Evolutionary conservation across 2,797 vertebrate species (phyloP), one percentile per base, ranked within the genome.

Genomic region (Pampus argenteus): DNA sequence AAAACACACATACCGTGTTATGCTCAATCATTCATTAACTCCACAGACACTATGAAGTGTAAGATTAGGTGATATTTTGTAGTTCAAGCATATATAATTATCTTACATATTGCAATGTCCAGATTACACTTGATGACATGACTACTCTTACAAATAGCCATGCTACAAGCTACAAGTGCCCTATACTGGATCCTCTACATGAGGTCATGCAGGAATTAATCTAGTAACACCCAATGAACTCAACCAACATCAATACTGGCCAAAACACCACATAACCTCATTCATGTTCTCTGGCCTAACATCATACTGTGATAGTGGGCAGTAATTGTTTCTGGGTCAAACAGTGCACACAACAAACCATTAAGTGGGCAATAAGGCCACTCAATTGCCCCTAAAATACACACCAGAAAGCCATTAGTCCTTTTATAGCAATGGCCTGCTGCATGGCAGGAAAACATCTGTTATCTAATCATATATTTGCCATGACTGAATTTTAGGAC

Each of bases 291-390:
- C 25, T 66, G 45, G 15, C 47, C 10, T 71, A 60, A 81, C 74
- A 34, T 14, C 28, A 44, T 18, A 42, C 58, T 54, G 50, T 44
- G 66, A 52, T 47, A 51, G 67, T 29, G 63, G 23, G 47, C 50
- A 58, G 26, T 54, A 62, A 65, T 55, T 58, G 71, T 76, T 92
- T 91, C 85, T 90, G 84, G 90, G 89, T 89, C 90, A 90, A 88
- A 86, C 62, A 28, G 14, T 26, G 50, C 70, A 50, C 22, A 66
- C 69, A 54, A 59, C 50, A 77, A 77, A 65, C 76, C 73, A 65
- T 84, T 89, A 84, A 91, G 57, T 83, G 50, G 71, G 57, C 63
- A 92, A 88, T 81, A 90, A 87, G 90, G 91, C 63, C 90, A 89
- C 78, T 93, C 89, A 65, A 92, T 93, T 42, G 61, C 58, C 72